Evolutionary conservation across 2,888 invertebrate genomes (phyloP), one percentile per base, ranked within the genome.

Genomic region (Drosophila parthenogenetica): DNA sequence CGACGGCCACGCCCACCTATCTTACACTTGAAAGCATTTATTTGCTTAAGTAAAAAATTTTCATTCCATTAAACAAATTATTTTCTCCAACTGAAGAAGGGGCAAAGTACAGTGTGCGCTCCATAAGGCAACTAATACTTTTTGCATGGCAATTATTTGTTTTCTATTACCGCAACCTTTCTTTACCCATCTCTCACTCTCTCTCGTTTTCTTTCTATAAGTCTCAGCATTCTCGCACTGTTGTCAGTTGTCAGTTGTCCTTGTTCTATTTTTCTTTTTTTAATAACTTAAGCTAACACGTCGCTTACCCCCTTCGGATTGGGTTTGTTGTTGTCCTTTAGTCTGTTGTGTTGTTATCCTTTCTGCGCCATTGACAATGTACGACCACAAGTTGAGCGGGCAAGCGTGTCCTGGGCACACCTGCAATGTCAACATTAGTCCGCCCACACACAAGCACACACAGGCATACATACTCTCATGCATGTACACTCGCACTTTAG

Each of bases 31-130:
- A 66, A 29, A 58, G 78, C 73, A 73, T 85, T 79, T 83, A 89
- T 83, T 89, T 89, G 87, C 88, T 79, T 88, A 79, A 88, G 89
- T 80, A 83, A 73, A 72, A 88, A 89, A 85, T 85, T 85, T 85
- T 89, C 85, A 85, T 85, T 89, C 90, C 85, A 85, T 85, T 85
- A 89, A 89, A 88, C 85, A 88, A 89, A 85, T 85, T 85, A 87
- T 85, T 89, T 85, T 88, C 62, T 73, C 69, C 67, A 73, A 69
- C 75, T 89, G 35, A 43, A 19, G 22, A 25, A 14, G 25, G 46
- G 39, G 39, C 32, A 50, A n/a, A 29, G 29, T 29, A 69, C 39
- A 48, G 57, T 59, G 48, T 62, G 63, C 55, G 58, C 25, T 54
- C 77, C 64, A 72, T 57, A 67, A 81, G 75, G 61, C 65, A 81